Conservation (phyloP, 2,113 vertebrate species). For the Melospiza georgiana region DNA sequence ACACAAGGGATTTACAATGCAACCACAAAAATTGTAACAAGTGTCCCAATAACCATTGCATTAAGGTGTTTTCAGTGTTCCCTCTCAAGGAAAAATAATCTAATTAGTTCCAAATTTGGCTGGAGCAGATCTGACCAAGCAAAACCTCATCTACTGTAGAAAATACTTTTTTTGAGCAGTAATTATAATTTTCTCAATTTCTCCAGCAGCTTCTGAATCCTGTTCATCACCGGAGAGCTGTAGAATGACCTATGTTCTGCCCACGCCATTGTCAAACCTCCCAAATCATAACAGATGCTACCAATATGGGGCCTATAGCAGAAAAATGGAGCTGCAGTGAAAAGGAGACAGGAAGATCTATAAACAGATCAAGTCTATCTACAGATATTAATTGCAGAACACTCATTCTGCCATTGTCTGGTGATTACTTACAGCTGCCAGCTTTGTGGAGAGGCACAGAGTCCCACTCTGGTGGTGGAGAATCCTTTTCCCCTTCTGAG, state of each 20-base stretch:
- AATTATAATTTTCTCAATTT: neutral
- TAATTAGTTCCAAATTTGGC: neutral
- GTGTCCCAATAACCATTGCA: neutral
- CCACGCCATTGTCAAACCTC: neutral
- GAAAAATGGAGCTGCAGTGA: neutral
- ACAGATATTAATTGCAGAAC: neutral
- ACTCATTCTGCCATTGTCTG: neutral
- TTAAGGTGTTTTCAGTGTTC: neutral
- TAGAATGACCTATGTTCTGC: neutral
- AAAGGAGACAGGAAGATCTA: neutral
- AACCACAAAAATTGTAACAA: neutral
- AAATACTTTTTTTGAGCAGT: neutral
- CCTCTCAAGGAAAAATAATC: neutral
- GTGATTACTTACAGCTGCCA: slow-evolving; percentile 83
- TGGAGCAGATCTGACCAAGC: neutral
- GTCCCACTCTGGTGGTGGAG: slow-evolving; percentile 93
- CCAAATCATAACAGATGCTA: neutral
- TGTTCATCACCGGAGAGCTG: neutral
- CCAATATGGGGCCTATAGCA: neutral
- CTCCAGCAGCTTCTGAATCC: neutral
- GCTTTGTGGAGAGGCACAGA: slow-evolving; percentile 84
- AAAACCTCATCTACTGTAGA: neutral
- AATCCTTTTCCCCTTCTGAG: slow-evolving; percentile 97
- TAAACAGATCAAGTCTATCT: neutral
- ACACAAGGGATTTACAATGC: neutral